Conservation (phyloP, 2,113 vertebrate species). For the Coregonus clupeaformis region DNA sequence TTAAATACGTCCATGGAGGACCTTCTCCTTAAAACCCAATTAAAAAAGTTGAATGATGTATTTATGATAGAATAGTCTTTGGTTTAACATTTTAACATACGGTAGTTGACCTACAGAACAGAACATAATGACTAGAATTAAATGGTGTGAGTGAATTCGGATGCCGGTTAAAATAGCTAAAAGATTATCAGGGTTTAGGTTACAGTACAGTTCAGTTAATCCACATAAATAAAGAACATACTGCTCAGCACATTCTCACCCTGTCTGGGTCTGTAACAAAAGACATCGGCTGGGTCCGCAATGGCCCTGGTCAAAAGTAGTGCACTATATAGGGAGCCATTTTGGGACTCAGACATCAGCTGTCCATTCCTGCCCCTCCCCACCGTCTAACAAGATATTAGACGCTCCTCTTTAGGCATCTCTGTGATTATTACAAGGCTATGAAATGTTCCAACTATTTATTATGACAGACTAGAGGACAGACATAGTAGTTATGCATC, state of each 20-base stretch:
- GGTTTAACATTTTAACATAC: not conserved
- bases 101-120: too few species aligned
- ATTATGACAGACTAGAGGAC: constrained; percentile 7
- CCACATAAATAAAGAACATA: constrained; percentile 15
- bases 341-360: constrained; percentile 16
- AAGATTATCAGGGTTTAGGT: not conserved
- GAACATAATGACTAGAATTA: too few species aligned
- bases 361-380: not conserved
- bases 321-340: too few species aligned
- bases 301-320: too few species aligned
- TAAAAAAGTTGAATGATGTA: not conserved
- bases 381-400: constrained; percentile 22
- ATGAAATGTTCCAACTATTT: constrained; percentile 13
- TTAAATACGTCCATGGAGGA: not conserved
- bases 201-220: not conserved
- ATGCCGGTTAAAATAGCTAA: not conserved
- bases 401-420: constrained; percentile 6
- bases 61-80: not conserved
- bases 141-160: not conserved
- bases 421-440: constrained; percentile 14
- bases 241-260: constrained; percentile 24
- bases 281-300: not conserved
- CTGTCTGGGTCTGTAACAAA: constrained; percentile 11
- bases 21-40: not conserved
- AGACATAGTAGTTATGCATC: too few species aligned